Percentiles rank a stretch among this genome's conserved stretches.
phyloP scores from a whole-genome alignment of 1,140 invertebrate genomes.

The Ridgeia piscesae region DNA sequence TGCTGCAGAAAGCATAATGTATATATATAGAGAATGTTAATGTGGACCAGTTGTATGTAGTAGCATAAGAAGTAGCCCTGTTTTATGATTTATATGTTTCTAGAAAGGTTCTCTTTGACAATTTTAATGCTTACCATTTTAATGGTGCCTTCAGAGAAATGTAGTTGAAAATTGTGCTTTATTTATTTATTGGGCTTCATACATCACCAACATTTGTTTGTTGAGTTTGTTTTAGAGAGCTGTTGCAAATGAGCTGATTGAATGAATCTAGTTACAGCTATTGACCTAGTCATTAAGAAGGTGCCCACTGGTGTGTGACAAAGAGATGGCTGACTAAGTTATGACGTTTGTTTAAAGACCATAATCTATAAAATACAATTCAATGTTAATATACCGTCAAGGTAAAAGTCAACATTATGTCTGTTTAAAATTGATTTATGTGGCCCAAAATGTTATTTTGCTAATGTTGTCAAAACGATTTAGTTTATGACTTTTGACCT shows the following conservation, averaged over 20 bases:
- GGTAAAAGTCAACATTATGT: neutral
- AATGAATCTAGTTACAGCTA: neutral
- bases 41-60: neutral
- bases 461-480: neutral
- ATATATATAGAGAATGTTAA: neutral
- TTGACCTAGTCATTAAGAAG: neutral
- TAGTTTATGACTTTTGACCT: neutral
- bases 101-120: neutral
- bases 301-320: neutral
- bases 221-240: neutral
- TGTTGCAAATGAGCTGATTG: neutral
- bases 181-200: neutral
- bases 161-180: neutral
- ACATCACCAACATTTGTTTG: neutral
- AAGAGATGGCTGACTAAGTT: neutral
- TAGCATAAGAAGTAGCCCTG: neutral
- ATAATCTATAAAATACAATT: neutral
- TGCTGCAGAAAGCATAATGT: neutral
- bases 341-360: neutral
- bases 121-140: neutral
- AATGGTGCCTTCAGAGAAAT: neutral
- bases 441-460: neutral
- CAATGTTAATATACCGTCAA: neutral
- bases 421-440: neutral
- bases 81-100: conserved; percentile 1